Conservation (phyloP, 2,888 invertebrate genomes). For the Timandra comae region DNA sequence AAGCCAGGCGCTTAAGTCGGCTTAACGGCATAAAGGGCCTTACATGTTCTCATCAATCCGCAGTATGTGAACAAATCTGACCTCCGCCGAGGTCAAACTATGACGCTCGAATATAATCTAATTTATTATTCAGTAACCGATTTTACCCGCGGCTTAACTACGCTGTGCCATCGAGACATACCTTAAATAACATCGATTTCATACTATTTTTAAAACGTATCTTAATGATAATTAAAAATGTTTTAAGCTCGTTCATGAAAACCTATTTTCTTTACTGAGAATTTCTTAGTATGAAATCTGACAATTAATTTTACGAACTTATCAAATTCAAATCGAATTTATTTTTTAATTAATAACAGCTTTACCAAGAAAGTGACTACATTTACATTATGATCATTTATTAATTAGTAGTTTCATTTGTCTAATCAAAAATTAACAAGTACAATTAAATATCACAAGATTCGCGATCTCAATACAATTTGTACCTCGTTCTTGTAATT, state of each 20-base stretch:
- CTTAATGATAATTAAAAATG: too few species aligned
- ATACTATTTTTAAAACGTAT: too few species aligned
- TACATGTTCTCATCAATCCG: constrained; percentile 17
- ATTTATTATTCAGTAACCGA: constrained; percentile 17
- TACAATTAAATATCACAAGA: constrained; percentile 29
- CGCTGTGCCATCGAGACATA: too few species aligned
- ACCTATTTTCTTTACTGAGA: too few species aligned
- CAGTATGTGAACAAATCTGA: constrained; percentile 18
- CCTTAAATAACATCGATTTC: too few species aligned
- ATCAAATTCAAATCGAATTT: too few species aligned
- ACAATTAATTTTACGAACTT: too few species aligned
- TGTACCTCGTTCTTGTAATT: constrained; percentile 37
- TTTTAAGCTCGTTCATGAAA: too few species aligned
- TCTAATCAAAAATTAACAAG: constrained; percentile 15
- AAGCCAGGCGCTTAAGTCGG: constrained; percentile 21
- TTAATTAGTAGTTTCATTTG: constrained; percentile 15
- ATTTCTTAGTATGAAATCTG: too few species aligned
- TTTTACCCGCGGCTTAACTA: constrained; percentile 3
- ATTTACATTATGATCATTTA: too few species aligned
- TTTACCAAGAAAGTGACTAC: too few species aligned
- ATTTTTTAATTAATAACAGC: too few species aligned
- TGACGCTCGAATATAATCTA: constrained; percentile 15
- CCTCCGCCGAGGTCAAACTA: constrained; percentile 18
- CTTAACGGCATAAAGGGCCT: constrained; percentile 20
- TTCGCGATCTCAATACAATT: constrained; percentile 34